phyloP scores from a whole-genome alignment of 2,797 vertebrate species.

The Eidolon dupreanum region DNA sequence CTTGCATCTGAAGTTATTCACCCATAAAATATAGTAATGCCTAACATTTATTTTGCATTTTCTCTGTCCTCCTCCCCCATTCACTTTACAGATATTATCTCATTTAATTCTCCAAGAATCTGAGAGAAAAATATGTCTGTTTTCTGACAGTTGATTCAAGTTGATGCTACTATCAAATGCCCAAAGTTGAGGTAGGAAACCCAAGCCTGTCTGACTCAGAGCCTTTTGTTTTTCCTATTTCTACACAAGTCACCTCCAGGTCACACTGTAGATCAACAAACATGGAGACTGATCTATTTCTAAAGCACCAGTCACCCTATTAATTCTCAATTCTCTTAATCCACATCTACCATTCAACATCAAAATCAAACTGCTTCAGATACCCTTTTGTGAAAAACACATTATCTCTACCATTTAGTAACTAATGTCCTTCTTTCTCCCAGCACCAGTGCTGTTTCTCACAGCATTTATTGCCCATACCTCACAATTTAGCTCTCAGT shows the following conservation, averaged over 20 bases:
- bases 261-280: not conserved
- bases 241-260: not conserved
- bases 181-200: not conserved
- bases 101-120: not conserved
- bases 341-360: not conserved
- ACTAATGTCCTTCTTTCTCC: not conserved
- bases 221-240: not conserved
- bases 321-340: not conserved
- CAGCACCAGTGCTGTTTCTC: not conserved
- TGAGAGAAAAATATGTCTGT: not conserved
- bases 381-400: not conserved
- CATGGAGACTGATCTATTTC: not conserved
- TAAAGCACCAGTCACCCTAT: not conserved
- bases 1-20: not conserved
- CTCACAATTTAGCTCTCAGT: slow-evolving; percentile 26
- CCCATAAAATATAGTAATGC: not conserved
- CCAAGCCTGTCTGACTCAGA: not conserved
- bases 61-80: not conserved
- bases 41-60: not conserved
- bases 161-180: not conserved
- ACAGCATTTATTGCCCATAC: not conserved
- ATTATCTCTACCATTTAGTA: not conserved
- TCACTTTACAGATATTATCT: not conserved
- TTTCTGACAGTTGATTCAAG: not conserved
- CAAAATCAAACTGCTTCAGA: not conserved